Conservation (phyloP, 1,140 invertebrate genomes). For the Drosophila rufa region DNA sequence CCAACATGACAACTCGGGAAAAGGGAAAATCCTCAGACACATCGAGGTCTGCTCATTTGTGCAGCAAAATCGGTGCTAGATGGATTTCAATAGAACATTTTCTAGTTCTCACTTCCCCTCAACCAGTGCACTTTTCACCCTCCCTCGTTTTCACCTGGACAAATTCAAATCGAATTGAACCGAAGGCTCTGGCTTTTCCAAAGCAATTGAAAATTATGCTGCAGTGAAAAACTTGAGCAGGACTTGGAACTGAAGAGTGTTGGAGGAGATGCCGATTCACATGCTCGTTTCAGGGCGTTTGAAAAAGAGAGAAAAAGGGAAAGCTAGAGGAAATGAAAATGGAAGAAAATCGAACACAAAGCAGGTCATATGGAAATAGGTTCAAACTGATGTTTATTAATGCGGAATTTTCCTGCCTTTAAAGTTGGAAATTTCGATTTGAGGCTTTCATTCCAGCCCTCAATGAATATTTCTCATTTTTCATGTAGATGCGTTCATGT, state of each 20-base stretch:
- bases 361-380: conserved; percentile 79
- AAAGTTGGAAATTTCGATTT: conserved; percentile 8
- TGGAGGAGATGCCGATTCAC: conserved; percentile 36
- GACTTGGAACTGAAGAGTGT: conserved; percentile 53
- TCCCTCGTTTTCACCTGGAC: conserved; percentile 16
- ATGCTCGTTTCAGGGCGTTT: conserved; percentile 35
- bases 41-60: conserved; percentile 43
- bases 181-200: conserved; percentile 27
- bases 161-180: conserved; percentile 45
- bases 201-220: conserved; percentile 60
- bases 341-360: conserved; percentile 44
- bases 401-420: conserved; percentile 33
- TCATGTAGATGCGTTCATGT: neutral
- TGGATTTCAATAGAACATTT: conserved; percentile 28
- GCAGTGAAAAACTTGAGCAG: conserved; percentile 41
- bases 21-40: conserved; percentile 10
- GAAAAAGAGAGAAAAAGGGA: neutral
- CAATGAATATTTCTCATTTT: conserved; percentile 12
- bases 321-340: conserved; percentile 4
- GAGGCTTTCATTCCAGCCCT: neutral
- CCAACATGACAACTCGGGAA: conserved; percentile 27
- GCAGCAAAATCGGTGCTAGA: conserved; percentile 38
- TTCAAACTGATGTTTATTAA: conserved; percentile 45
- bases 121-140: neutral
- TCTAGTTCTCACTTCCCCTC: neutral